phyloP scores from a whole-genome alignment of 2,797 vertebrate species.

The Tragopan temminckii region DNA sequence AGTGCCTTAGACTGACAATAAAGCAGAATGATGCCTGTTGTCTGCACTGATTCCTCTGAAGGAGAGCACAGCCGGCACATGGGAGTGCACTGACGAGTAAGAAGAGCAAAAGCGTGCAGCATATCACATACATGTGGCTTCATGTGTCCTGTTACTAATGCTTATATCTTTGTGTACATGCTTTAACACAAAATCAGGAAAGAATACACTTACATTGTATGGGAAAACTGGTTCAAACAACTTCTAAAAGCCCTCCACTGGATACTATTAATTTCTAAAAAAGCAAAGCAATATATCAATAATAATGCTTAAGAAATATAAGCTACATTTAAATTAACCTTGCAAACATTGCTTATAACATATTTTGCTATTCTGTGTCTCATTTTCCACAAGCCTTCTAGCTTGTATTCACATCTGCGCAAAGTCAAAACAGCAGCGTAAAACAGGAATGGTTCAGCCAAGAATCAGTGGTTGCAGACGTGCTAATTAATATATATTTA shows the following conservation, averaged over 20 bases:
- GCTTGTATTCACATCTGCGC: slow-evolving; percentile 32
- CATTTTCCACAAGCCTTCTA: slow-evolving; percentile 18
- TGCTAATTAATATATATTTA: not conserved
- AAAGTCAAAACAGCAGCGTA: not conserved
- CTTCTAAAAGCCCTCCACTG: slow-evolving; percentile 32
- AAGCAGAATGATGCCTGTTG: not conserved
- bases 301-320: slow-evolving; percentile 33
- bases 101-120: fast-evolving
- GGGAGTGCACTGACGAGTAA: not conserved
- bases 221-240: slow-evolving; percentile 12
- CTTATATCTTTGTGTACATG: not conserved
- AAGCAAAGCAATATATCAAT: not conserved
- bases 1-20: slow-evolving; percentile 34
- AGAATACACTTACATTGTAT: not conserved
- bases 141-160: not conserved
- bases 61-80: not conserved
- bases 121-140: too few species aligned
- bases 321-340: slow-evolving; percentile 33
- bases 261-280: not conserved
- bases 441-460: not conserved
- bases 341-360: not conserved
- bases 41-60: slow-evolving; percentile 11
- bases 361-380: not conserved
- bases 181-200: not conserved
- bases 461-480: not conserved